Percentiles rank a stretch among this genome's conserved stretches.
Conservation (phyloP, 2,113 vertebrate genomes). For the Xiphophorus hellerii region DNA sequence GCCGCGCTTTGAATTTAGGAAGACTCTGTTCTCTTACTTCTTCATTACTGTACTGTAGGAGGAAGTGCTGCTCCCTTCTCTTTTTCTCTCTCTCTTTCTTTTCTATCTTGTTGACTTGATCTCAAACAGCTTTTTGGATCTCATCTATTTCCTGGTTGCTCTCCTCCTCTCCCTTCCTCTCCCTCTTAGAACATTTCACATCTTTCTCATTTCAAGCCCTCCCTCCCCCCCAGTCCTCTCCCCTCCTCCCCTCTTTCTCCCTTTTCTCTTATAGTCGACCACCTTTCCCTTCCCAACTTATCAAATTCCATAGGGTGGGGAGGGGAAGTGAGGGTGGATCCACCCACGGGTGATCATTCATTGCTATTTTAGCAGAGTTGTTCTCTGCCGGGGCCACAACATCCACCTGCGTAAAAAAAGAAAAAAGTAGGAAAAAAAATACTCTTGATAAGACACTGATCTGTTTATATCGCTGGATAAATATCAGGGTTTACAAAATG, state of each 20-base stretch:
- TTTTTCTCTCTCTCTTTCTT: slow-evolving; percentile 36
- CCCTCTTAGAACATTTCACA: slow-evolving; percentile 37
- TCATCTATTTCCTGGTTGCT: slow-evolving; percentile 62
- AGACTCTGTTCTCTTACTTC: slow-evolving; percentile 9
- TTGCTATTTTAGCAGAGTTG: slow-evolving; percentile 63
- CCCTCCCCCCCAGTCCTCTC: background rate
- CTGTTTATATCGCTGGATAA: slow-evolving; percentile 25
- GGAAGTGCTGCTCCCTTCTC: slow-evolving; percentile 37
- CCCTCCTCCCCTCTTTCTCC: background rate
- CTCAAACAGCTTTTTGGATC: slow-evolving; percentile 63
- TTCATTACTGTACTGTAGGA: slow-evolving; percentile 27
- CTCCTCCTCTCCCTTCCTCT: slow-evolving; percentile 19
- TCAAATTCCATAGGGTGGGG: slow-evolving; percentile 68
- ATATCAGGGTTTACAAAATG: slow-evolving; percentile 22
- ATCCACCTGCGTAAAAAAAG: slow-evolving; percentile 50
- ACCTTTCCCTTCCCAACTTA: slow-evolving; percentile 65
- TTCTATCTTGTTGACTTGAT: slow-evolving; percentile 65
- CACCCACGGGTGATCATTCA: slow-evolving; percentile 69
- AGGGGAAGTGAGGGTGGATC: slow-evolving; percentile 65
- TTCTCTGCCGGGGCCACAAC: slow-evolving; percentile 52
- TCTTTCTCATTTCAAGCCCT: slow-evolving; percentile 25
- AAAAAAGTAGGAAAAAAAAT: background rate
- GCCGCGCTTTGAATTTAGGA: slow-evolving; percentile 4
- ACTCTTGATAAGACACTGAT: slow-evolving; percentile 30
- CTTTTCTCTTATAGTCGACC: slow-evolving; percentile 39